A percentile compares a stretch with the other conserved stretches of the same genome.
Conservation (phyloP, 2,797 vertebrate species). For the Artibeus lituratus region DNA sequence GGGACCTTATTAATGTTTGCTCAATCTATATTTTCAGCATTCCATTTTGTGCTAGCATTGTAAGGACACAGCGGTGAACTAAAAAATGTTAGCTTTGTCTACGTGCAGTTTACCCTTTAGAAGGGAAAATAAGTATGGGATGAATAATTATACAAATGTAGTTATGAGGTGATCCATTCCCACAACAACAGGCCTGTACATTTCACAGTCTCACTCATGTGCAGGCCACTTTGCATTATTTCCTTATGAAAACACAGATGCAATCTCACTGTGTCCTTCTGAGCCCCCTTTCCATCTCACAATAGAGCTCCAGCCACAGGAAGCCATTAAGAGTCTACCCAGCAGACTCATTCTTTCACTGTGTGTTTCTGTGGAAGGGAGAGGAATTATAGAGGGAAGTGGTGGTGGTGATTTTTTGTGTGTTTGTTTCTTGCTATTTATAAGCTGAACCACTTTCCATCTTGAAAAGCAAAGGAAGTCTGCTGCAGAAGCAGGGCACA, state of each 20-base stretch:
- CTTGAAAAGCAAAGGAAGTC: slow-evolving; percentile 26
- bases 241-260: neutral
- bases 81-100: neutral
- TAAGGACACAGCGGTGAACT: neutral
- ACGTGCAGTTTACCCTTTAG: neutral
- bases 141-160: neutral
- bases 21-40: neutral
- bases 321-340: neutral
- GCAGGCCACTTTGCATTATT: neutral
- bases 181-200: neutral
- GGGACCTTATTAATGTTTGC: neutral
- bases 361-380: neutral
- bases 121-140: neutral
- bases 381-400: neutral
- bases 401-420: neutral
- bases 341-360: neutral
- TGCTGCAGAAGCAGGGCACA: neutral
- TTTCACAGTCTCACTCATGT: neutral
- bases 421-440: neutral
- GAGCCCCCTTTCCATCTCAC: neutral
- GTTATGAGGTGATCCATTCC: neutral
- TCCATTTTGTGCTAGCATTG: neutral
- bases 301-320: neutral
- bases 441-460: slow-evolving; percentile 32
- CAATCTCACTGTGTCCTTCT: neutral